A percentile compares a stretch with the other conserved stretches of the same genome.
Evolutionary conservation across 2,888 invertebrate species (phyloP).

Genomic region (Aleiodes testaceus): DNA sequence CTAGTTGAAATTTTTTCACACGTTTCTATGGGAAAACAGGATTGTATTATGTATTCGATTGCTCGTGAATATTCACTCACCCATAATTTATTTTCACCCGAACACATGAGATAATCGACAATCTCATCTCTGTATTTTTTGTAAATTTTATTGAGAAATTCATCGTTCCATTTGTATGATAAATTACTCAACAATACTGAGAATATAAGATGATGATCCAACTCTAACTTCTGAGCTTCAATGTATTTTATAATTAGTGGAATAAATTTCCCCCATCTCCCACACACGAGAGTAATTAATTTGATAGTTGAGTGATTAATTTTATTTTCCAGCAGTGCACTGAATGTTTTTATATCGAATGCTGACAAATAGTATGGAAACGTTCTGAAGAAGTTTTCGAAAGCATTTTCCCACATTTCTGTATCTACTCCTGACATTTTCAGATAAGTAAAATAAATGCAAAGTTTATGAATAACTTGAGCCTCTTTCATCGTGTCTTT

Average conservation of each 20-base stretch:
- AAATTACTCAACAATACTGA: slow-evolving; percentile 75
- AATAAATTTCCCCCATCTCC: slow-evolving; percentile 74
- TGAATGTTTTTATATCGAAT: slow-evolving; percentile 69
- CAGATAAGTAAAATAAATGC: slow-evolving; percentile 54
- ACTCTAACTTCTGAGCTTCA: slow-evolving; percentile 69
- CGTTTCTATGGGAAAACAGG: slow-evolving; percentile 58
- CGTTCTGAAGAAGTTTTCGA: slow-evolving; percentile 76
- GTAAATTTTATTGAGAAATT: slow-evolving; percentile 76
- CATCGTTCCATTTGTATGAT: slow-evolving; percentile 71
- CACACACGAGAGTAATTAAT: slow-evolving; percentile 77
- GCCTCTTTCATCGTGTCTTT: slow-evolving; percentile 48
- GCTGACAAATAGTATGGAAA: slow-evolving; percentile 77
- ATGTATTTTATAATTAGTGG: slow-evolving; percentile 74
- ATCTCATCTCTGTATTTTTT: slow-evolving; percentile 79
- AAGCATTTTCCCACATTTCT: slow-evolving; percentile 75
- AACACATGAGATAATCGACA: slow-evolving; percentile 71
- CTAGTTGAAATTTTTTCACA: slow-evolving; percentile 59
- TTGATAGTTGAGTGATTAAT: slow-evolving; percentile 72
- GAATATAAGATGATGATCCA: slow-evolving; percentile 78
- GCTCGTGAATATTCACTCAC: slow-evolving; percentile 75
- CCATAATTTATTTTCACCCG: slow-evolving; percentile 56
- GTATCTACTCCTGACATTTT: slow-evolving; percentile 58
- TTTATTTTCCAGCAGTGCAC: slow-evolving; percentile 52
- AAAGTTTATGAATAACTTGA: slow-evolving; percentile 56
- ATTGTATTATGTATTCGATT: slow-evolving; percentile 76